Conservation (phyloP, 2,888 invertebrate species). For the Morinoia aosen region DNA sequence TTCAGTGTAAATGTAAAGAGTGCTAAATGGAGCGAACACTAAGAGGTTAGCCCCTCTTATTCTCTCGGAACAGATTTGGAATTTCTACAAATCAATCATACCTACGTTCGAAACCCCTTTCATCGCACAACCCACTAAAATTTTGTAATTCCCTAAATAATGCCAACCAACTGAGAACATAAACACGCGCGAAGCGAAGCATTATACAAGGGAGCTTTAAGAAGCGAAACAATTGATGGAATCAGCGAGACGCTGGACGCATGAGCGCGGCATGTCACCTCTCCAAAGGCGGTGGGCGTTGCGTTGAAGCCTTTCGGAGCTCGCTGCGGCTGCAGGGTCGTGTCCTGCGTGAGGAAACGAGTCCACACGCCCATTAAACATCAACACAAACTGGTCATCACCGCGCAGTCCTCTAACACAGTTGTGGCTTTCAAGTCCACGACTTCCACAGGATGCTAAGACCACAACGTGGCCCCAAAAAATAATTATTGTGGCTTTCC, state of each 20-base stretch:
- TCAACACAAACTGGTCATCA: neutral
- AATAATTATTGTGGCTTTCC: neutral
- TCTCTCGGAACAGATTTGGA: too few species aligned
- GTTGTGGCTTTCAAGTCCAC: neutral
- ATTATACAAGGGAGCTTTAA: neutral
- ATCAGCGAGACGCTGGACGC: neutral
- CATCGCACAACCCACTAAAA: too few species aligned
- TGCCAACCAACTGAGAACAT: too few species aligned
- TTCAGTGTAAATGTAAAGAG: too few species aligned
- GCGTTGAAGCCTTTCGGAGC: conserved; percentile 52
- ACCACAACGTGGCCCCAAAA: neutral
- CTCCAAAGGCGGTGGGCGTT: conserved; percentile 31
- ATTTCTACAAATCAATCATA: too few species aligned
- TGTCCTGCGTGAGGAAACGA: neutral
- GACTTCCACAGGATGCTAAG: too few species aligned
- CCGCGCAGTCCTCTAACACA: neutral
- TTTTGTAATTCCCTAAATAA: too few species aligned
- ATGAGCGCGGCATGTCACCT: conserved; percentile 16
- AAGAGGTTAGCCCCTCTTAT: too few species aligned
- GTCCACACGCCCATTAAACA: neutral
- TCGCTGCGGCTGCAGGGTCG: conserved; percentile 37
- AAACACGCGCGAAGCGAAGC: too few species aligned
- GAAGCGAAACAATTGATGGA: neutral
- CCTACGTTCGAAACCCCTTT: too few species aligned
- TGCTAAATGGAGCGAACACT: too few species aligned